Evolutionary conservation across 2,888 invertebrate genomes (phyloP).

Genomic region (Hydraecia micacea): DNA sequence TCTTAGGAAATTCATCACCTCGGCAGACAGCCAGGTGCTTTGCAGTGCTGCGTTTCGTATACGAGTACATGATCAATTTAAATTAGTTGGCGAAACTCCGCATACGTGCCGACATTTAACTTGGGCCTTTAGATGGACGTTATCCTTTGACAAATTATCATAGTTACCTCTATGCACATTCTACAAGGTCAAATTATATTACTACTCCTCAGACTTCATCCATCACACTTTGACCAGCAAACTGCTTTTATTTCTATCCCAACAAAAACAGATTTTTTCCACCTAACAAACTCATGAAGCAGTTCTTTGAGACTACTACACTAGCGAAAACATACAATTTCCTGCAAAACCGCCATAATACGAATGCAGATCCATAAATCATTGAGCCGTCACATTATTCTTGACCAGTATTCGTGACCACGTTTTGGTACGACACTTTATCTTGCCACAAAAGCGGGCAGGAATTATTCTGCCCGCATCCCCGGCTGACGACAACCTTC

Average conservation of each 20-base stretch:
- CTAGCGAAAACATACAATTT: slow-evolving; percentile 47
- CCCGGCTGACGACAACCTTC: slow-evolving; percentile 73
- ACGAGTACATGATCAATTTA: too few relatives aligned
- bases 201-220: not conserved
- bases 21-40: not conserved
- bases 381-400: slow-evolving; percentile 67
- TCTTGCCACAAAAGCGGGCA: slow-evolving; percentile 70
- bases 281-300: not conserved
- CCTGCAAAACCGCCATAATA: slow-evolving; percentile 47
- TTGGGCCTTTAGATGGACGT: too few relatives aligned
- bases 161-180: too few relatives aligned
- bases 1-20: not conserved
- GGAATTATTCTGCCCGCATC: slow-evolving; percentile 80
- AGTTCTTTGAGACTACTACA: not conserved
- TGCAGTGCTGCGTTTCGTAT: not conserved
- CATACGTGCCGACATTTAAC: too few relatives aligned
- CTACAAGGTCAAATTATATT: too few relatives aligned
- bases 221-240: too few relatives aligned
- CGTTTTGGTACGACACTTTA: slow-evolving; percentile 67
- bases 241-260: not conserved
- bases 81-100: too few relatives aligned
- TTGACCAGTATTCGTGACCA: slow-evolving; percentile 66
- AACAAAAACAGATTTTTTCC: not conserved
- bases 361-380: slow-evolving; percentile 62
- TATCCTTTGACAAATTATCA: too few relatives aligned